Conservation (phyloP, 2,797 vertebrate genomes). For the Oceanodroma leucorhoa region DNA sequence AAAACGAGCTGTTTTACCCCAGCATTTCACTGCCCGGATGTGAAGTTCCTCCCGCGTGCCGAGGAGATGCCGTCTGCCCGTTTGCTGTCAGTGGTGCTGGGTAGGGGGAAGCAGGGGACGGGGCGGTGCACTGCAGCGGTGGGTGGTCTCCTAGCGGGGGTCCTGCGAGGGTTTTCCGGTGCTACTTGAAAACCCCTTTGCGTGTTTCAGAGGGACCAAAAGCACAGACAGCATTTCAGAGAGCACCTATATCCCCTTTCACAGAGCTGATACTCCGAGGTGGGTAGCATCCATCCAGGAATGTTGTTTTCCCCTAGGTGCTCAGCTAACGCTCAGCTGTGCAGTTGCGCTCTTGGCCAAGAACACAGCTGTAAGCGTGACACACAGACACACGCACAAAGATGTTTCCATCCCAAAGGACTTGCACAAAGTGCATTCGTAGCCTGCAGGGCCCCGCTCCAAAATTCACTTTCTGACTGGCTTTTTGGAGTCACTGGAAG, state of each 20-base stretch:
- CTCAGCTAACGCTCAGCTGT: not conserved
- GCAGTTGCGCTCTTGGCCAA: accelerated
- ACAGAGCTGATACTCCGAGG: accelerated
- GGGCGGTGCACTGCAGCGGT: accelerated
- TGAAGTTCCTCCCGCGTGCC: accelerated
- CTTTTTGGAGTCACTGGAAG: not conserved
- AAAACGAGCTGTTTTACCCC: accelerated
- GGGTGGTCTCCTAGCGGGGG: too few species aligned
- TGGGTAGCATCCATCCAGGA: not conserved
- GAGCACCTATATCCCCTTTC: too few species aligned
- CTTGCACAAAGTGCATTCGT: not conserved
- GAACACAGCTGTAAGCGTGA: not conserved
- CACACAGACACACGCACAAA: accelerated
- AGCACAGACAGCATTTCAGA: not conserved
- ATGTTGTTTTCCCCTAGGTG: not conserved
- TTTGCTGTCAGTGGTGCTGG: not conserved
- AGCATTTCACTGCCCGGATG: accelerated
- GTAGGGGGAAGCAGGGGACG: accelerated
- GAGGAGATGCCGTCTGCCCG: accelerated
- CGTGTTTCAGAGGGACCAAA: not conserved
- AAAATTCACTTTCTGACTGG: not conserved
- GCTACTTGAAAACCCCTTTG: accelerated
- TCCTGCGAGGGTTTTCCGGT: not conserved
- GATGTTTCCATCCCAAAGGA: not conserved
- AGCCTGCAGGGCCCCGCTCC: not conserved